These are phyloP conservation scores for Henricia sp. DNA, from an alignment of 53 echinoderm and acorn worm species.

Conservation along the genomic window DNA sequence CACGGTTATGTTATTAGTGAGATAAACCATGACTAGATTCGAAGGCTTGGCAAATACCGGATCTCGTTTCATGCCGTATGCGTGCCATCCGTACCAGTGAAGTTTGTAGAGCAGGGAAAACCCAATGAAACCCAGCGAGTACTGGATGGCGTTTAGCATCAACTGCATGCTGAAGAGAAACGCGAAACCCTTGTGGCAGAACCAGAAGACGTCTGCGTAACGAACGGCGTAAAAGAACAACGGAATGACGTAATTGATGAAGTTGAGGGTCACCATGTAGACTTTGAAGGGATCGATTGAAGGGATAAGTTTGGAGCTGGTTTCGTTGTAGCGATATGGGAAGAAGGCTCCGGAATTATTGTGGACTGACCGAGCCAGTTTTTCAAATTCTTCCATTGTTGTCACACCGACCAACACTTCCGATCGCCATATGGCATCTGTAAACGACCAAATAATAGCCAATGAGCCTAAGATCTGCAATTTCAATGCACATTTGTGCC, in stretches of 20 bases:
- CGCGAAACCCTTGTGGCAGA: slow-evolving; percentile 91
- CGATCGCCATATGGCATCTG: slow-evolving; percentile 72
- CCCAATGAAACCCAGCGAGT: slow-evolving; percentile 86
- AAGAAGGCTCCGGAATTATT: slow-evolving; percentile 52
- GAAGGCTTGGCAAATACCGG: slow-evolving; percentile 66
- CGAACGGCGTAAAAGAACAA: slow-evolving; percentile 93
- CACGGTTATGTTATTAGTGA: slow-evolving; percentile 87
- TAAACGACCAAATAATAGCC: not conserved
- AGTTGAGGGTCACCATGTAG: slow-evolving; percentile 92
- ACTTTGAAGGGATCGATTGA: slow-evolving; percentile 75
- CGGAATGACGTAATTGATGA: slow-evolving; percentile 93
- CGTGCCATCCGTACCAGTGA: slow-evolving; percentile 86
- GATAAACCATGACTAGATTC: slow-evolving; percentile 71
- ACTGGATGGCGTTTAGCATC: slow-evolving; percentile 90
- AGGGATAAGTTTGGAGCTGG: slow-evolving; percentile 47
- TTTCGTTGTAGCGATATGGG: slow-evolving; percentile 3
- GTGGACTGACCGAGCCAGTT: slow-evolving; percentile 37
- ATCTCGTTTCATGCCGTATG: slow-evolving; percentile 60
- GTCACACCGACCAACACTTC: slow-evolving; percentile 67
- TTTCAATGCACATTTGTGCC: no score
- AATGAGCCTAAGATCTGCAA: no score
- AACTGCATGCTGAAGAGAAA: slow-evolving; percentile 80
- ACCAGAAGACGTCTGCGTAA: slow-evolving; percentile 98
- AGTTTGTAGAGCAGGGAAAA: slow-evolving; percentile 93
- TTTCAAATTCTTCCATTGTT: slow-evolving; percentile 30